Evolutionary conservation across 2,888 invertebrate genomes (phyloP).

Genomic region (Melieria picta): DNA sequence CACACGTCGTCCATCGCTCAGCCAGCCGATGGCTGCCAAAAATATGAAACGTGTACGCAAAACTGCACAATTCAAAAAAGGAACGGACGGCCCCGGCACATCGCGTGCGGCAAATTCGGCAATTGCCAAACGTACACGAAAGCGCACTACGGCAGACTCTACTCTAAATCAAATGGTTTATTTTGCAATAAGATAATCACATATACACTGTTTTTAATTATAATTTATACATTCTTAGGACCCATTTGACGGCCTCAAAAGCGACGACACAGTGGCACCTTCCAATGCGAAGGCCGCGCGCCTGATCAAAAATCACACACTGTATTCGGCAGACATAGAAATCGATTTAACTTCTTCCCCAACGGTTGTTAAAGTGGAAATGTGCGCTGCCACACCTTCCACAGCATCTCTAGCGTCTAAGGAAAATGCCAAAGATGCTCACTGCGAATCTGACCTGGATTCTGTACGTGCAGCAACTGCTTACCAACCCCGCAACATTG

Average conservation of each 20-base stretch:
- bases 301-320: not conserved
- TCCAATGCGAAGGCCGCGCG: not conserved
- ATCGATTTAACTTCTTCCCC: not conserved
- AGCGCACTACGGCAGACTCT: not conserved
- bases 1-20: not conserved
- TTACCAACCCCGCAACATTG: not conserved
- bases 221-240: conserved; percentile 1
- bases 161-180: not conserved
- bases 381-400: not conserved
- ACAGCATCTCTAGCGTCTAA: not conserved
- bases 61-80: not conserved
- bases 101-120: not conserved
- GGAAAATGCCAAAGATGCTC: not conserved
- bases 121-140: not conserved
- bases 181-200: not conserved
- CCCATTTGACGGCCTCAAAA: conserved; percentile 13
- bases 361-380: not conserved
- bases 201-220: not conserved
- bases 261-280: not conserved
- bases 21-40: not conserved
- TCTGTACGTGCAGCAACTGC: not conserved
- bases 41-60: not conserved
- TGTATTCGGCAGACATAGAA: conserved; percentile 4
- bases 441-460: not conserved
- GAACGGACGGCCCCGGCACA: not conserved